phyloP scores from a whole-genome alignment of 1,140 invertebrate species.

The Scaptomyza graminum region DNA sequence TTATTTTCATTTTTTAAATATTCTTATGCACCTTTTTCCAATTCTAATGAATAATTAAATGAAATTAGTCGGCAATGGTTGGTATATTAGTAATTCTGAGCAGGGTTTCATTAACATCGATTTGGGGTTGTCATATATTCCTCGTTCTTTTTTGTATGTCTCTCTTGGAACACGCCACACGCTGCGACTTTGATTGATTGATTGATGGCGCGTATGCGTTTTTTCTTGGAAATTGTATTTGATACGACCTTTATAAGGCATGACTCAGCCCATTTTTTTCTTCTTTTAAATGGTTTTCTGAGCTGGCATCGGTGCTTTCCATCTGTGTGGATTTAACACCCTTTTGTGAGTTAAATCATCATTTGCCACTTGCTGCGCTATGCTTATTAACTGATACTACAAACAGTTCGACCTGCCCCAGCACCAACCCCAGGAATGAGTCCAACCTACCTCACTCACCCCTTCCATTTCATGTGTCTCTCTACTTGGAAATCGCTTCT shows the following conservation, averaged over 20 bases:
- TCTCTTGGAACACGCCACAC: not conserved
- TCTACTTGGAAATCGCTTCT: constrained; percentile 45
- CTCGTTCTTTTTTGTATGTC: not conserved
- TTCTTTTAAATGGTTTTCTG: no score
- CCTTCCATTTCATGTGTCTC: not conserved
- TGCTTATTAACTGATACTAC: constrained; percentile 47
- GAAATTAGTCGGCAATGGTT: constrained; percentile 1
- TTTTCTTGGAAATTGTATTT: constrained; percentile 2
- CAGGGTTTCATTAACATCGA: not conserved
- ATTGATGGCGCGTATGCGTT: constrained; percentile 9
- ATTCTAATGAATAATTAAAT: constrained; percentile 6
- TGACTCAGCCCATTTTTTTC: constrained; percentile 20
- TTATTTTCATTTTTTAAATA: not conserved
- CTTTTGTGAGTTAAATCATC: constrained; percentile 22
- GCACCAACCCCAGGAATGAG: not conserved
- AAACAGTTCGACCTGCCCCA: constrained; percentile 3
- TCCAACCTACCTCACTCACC: not conserved
- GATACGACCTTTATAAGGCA: not conserved
- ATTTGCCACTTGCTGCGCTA: constrained; percentile 19
- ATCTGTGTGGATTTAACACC: constrained; percentile 6
- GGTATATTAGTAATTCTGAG: not conserved
- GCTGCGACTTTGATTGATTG: constrained; percentile 33
- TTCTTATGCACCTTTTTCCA: not conserved
- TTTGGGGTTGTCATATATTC: constrained; percentile 20
- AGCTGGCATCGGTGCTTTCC: not conserved